These are phyloP conservation scores for Sebastes umbrosus DNA, from an alignment of 2,797 vertebrate species.

Conservation along the genomic window DNA sequence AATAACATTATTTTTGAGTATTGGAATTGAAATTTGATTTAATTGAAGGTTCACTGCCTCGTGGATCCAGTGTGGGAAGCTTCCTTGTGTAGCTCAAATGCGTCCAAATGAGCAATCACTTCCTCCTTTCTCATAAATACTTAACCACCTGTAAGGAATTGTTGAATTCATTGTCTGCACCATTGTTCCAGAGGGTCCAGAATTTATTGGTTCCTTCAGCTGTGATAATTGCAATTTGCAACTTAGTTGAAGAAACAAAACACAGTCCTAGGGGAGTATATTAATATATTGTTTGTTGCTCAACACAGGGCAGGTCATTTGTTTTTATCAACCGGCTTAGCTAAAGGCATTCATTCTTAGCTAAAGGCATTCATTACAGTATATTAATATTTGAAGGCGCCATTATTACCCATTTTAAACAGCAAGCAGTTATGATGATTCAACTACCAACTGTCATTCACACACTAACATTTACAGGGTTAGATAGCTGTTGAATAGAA, in stretches of 20 bases:
- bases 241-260: slow-evolving; percentile 51
- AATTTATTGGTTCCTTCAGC: slow-evolving; percentile 52
- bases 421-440: slow-evolving; percentile 12
- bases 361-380: background rate
- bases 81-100: slow-evolving; percentile 6
- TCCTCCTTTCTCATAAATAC: slow-evolving; percentile 37
- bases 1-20: background rate
- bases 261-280: slow-evolving; percentile 20
- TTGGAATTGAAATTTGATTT: background rate
- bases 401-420: slow-evolving; percentile 42
- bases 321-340: slow-evolving; percentile 47
- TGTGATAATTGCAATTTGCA: slow-evolving; percentile 62
- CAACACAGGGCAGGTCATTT: slow-evolving; percentile 49
- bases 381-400: slow-evolving; percentile 35
- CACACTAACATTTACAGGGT: background rate
- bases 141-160: slow-evolving; percentile 23
- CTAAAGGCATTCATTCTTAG: slow-evolving; percentile 28
- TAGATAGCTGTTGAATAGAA: background rate
- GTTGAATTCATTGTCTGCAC: slow-evolving; percentile 25
- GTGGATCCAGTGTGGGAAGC: background rate
- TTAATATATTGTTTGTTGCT: slow-evolving; percentile 56
- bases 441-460: slow-evolving; percentile 6
- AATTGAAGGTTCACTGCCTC: background rate
- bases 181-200: slow-evolving; percentile 34
- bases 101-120: slow-evolving; percentile 26